A percentile compares a stretch with the other conserved stretches of the same genome.
phyloP scores from a whole-genome alignment of 2,113 vertebrate genomes.

The Thamnophis sirtalis region DNA sequence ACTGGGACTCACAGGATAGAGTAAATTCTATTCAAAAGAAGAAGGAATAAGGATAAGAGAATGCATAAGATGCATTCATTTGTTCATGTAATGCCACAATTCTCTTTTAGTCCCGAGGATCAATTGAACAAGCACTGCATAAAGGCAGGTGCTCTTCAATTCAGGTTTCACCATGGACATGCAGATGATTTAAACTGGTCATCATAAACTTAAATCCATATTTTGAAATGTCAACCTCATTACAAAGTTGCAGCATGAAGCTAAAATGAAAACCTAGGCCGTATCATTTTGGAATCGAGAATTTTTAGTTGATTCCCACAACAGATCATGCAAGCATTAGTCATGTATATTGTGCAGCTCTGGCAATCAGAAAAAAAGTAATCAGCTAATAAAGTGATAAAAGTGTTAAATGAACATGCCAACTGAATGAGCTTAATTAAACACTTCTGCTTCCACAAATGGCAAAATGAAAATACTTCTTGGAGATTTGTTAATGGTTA shows the following conservation, averaged over 20 bases:
- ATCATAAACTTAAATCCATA: not conserved
- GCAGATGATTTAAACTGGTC: not conserved
- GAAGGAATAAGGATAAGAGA: not conserved
- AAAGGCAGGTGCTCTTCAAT: not conserved
- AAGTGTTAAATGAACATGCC: not conserved
- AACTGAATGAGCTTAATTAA: not conserved
- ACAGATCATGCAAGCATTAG: not conserved
- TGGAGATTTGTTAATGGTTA: not conserved
- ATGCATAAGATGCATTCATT: not conserved
- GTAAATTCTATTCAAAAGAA: not conserved
- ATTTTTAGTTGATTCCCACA: not conserved
- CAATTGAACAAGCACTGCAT: not conserved
- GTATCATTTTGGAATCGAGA: not conserved
- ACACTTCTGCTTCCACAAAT: not conserved
- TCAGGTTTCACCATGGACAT: not conserved
- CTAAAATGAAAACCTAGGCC: not conserved
- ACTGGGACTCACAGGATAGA: not conserved
- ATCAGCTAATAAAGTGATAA: not conserved
- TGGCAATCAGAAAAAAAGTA: not conserved
- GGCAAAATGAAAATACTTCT: not conserved
- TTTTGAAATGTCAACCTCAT: not conserved
- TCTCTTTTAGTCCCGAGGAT: not conserved
- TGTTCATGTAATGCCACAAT: not conserved
- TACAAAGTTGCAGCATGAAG: not conserved
- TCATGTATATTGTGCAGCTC: not conserved